Conservation (phyloP, 2,797 vertebrate genomes). For the Bradypodion ventrale region DNA sequence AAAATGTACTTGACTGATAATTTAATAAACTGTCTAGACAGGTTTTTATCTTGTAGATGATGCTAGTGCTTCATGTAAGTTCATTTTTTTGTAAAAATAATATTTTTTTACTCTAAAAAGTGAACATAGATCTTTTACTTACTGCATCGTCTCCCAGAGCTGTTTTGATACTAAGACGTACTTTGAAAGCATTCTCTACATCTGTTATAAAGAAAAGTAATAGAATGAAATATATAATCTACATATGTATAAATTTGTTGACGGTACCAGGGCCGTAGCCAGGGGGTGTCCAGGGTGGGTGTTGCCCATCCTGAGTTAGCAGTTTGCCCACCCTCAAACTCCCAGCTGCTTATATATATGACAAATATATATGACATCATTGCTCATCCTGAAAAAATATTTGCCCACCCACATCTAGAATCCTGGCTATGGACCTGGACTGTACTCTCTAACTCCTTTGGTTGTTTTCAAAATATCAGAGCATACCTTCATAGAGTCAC, state of each 20-base stretch:
- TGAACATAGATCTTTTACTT: constrained; percentile 70
- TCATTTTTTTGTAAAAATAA: constrained; percentile 25
- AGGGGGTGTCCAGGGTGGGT: too few species aligned
- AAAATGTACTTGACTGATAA: constrained; percentile 25
- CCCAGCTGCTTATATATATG: too few species aligned
- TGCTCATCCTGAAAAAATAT: too few species aligned
- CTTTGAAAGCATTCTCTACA: constrained; percentile 85
- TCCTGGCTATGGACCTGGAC: too few species aligned
- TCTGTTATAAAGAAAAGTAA: constrained; percentile 69
- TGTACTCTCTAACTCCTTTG: background rate
- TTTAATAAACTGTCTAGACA: constrained; percentile 35
- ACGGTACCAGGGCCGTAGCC: too few species aligned
- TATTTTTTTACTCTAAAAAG: constrained; percentile 29
- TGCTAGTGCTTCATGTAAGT: constrained; percentile 14
- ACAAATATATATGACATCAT: too few species aligned
- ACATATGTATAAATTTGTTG: background rate
- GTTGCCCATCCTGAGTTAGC: too few species aligned
- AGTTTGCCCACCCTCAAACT: too few species aligned
- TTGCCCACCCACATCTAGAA: too few species aligned
- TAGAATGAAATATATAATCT: constrained; percentile 29
- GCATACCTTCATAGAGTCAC: constrained; percentile 2
- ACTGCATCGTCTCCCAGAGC: constrained; percentile 91
- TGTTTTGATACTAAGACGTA: constrained; percentile 89
- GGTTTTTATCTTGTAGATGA: constrained; percentile 25
- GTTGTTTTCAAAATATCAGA: constrained; percentile 24